A percentile compares a stretch with the other conserved stretches of the same genome.
phyloP scores from a whole-genome alignment of 2,797 vertebrate genomes.

The Periparus ater region DNA sequence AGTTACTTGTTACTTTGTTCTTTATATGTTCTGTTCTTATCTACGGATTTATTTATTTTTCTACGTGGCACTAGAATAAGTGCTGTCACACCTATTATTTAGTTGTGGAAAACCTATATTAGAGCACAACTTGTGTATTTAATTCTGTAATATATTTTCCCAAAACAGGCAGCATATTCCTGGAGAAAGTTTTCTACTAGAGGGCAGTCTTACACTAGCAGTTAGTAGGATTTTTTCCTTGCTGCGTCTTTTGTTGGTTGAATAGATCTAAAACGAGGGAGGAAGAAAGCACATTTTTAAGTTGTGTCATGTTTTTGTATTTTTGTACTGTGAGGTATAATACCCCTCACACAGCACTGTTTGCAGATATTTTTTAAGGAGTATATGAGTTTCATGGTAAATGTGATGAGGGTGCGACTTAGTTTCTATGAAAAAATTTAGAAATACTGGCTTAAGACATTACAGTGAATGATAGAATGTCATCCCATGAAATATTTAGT shows the following conservation, averaged over 20 bases:
- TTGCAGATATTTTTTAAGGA: background rate
- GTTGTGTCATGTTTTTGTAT: background rate
- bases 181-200: constrained; percentile 39
- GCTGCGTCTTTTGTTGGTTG: background rate
- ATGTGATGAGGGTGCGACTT: background rate
- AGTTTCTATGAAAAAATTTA: background rate
- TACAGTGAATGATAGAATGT: background rate
- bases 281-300: background rate
- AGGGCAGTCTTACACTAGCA: constrained; percentile 57
- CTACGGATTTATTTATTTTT: background rate
- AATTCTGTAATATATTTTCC: background rate
- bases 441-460: background rate
- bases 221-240: background rate
- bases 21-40: background rate
- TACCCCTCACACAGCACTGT: background rate
- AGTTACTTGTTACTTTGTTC: background rate
- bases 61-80: background rate
- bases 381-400: background rate
- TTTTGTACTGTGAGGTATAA: background rate
- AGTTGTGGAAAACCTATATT: background rate
- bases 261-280: background rate
- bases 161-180: background rate
- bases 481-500: background rate
- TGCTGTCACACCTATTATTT: background rate
- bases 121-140: background rate